Conservation (phyloP, 2,113 vertebrate species). For the Caretta caretta region DNA sequence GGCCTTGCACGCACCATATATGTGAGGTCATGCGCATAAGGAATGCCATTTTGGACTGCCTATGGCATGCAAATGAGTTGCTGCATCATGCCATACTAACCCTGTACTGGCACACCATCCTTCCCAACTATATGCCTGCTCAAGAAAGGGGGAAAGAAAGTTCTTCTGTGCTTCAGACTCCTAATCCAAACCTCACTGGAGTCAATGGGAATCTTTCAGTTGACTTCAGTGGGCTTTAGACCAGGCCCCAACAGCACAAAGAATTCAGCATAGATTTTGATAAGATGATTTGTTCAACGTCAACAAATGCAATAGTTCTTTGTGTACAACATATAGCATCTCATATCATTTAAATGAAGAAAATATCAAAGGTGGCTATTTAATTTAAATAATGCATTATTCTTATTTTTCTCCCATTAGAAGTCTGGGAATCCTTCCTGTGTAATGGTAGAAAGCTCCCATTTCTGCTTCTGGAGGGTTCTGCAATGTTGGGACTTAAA, state of each 20-base stretch:
- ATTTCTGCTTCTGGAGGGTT: background rate
- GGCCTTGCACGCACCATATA: background rate
- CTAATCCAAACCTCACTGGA: background rate
- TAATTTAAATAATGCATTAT: background rate
- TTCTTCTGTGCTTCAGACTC: background rate
- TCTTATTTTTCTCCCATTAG: background rate
- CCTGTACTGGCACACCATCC: background rate
- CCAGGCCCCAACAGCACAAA: background rate
- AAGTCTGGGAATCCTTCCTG: background rate
- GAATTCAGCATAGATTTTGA: background rate
- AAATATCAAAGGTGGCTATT: background rate
- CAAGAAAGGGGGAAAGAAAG: background rate
- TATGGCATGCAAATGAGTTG: background rate
- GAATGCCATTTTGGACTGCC: background rate
- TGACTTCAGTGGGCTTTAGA: rapidly evolving
- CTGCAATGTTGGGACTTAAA: background rate
- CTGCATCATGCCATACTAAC: background rate
- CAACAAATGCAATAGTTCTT: background rate
- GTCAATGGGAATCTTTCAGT: background rate
- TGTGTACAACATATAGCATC: background rate
- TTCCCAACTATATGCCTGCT: background rate
- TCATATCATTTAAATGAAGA: background rate
- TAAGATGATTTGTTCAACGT: background rate
- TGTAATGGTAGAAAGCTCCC: background rate
- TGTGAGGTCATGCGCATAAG: background rate